Conservation (phyloP, 1,140 invertebrate species). For the Dendrolimus punctatus region DNA sequence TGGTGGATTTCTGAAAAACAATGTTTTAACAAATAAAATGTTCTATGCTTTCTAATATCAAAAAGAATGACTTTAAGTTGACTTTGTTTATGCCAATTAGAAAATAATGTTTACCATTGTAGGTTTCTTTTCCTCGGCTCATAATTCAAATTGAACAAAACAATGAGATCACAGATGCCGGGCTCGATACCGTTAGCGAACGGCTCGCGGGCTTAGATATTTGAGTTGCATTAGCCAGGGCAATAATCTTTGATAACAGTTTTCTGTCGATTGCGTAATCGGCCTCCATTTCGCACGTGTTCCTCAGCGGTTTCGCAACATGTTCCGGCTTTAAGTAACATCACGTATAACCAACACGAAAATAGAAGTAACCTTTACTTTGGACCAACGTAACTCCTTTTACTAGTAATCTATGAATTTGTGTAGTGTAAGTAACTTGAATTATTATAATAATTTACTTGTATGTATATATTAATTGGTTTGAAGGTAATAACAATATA, state of each 20-base stretch:
- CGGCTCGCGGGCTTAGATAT: constrained; percentile 32
- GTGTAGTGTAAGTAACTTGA: neutral
- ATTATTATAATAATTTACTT: neutral
- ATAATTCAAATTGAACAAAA: constrained; percentile 22
- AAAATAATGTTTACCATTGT: too few species aligned
- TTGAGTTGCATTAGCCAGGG: constrained; percentile 39
- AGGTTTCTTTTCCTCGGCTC: too few species aligned
- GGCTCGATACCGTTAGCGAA: constrained; percentile 45
- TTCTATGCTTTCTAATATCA: too few species aligned
- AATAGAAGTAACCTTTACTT: neutral
- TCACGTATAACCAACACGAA: neutral
- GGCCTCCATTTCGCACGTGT: constrained; percentile 51
- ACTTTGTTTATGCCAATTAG: too few species aligned
- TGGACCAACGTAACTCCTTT: neutral
- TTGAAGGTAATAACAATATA: neutral
- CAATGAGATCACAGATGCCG: constrained; percentile 41
- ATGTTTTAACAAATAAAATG: too few species aligned
- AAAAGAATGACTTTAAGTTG: too few species aligned
- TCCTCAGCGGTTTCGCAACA: constrained; percentile 36
- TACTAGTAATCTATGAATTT: neutral
- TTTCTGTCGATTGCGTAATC: constrained; percentile 44
- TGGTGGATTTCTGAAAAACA: too few species aligned
- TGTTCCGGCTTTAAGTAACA: constrained; percentile 24
- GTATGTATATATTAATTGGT: neutral
- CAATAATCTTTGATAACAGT: constrained; percentile 51